Evolutionary conservation across 2,888 invertebrate genomes (phyloP).

Genomic region (Macropis europaea): DNA sequence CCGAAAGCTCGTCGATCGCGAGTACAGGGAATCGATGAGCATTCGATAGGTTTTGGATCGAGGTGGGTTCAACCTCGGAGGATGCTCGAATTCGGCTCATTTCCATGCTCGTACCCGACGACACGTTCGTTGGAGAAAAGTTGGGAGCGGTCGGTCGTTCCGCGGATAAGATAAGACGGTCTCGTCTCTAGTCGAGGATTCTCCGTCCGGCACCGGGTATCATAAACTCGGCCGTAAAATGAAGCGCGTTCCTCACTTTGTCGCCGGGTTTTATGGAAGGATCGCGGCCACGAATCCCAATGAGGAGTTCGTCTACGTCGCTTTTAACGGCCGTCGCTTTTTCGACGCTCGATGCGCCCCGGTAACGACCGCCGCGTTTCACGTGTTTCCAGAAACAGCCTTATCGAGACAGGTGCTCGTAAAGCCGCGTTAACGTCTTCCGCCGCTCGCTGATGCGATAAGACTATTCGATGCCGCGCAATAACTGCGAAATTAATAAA

Average conservation of each 20-base stretch:
- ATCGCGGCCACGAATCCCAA: slow-evolving; percentile 23
- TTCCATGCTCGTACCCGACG: slow-evolving; percentile 13
- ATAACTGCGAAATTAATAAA: slow-evolving; percentile 47
- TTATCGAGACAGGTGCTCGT: slow-evolving; percentile 55
- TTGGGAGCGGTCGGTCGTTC: slow-evolving; percentile 51
- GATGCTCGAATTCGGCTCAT: not conserved
- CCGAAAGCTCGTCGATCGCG: not conserved
- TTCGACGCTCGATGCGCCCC: slow-evolving; percentile 23
- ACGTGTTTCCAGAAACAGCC: slow-evolving; percentile 15
- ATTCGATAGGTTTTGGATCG: no score
- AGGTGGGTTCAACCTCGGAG: no score
- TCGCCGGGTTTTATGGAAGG: slow-evolving; percentile 62
- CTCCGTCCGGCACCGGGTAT: slow-evolving; percentile 35
- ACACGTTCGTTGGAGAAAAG: slow-evolving; percentile 15
- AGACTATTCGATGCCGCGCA: slow-evolving; percentile 30
- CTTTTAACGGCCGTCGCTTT: slow-evolving; percentile 38
- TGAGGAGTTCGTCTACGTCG: slow-evolving; percentile 49
- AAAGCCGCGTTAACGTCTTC: slow-evolving; percentile 38
- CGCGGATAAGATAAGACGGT: slow-evolving; percentile 62
- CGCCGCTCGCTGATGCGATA: slow-evolving; percentile 31
- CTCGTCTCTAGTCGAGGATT: slow-evolving; percentile 49
- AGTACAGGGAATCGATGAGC: not conserved
- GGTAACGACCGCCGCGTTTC: slow-evolving; percentile 22
- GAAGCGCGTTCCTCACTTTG: slow-evolving; percentile 64
- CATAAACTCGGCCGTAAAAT: slow-evolving; percentile 63